phyloP scores from a whole-genome alignment of 2,888 invertebrate species.

The Eutolmus rufibarbis region DNA sequence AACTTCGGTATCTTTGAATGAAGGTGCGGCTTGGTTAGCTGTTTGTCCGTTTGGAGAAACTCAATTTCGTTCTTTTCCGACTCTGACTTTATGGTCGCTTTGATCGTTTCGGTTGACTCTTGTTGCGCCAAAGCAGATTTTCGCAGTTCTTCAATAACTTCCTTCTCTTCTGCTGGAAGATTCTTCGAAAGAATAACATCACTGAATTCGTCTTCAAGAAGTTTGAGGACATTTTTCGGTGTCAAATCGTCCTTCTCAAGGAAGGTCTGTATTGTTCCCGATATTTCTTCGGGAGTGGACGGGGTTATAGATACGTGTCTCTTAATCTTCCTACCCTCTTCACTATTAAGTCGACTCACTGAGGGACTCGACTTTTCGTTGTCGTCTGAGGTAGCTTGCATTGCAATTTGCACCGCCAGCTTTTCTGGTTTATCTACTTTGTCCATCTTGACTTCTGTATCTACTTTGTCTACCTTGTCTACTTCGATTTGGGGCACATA shows the following conservation, averaged over 20 bases:
- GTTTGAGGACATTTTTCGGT: conserved; percentile 38
- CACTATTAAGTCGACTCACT: not conserved
- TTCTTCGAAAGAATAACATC: conserved; percentile 37
- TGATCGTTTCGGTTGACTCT: not conserved
- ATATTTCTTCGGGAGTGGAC: conserved; percentile 40
- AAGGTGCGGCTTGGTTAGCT: not conserved
- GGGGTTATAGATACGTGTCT: not conserved
- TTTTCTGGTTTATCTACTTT: not conserved
- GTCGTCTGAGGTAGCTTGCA: not conserved
- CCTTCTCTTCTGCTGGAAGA: conserved; percentile 31
- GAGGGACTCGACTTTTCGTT: not conserved
- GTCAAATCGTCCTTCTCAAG: conserved; percentile 36
- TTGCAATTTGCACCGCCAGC: not conserved
- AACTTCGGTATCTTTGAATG: conserved; percentile 36
- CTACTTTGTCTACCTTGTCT: not conserved
- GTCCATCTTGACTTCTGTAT: not conserved
- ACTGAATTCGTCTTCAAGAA: conserved; percentile 46
- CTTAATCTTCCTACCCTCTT: not conserved
- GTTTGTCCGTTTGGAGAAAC: not conserved
- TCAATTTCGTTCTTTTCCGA: not conserved
- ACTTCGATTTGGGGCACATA: not conserved
- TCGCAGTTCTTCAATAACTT: conserved; percentile 38
- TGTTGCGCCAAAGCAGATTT: not conserved
- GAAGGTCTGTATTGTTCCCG: conserved; percentile 43
- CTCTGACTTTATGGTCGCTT: not conserved